phyloP scores from a whole-genome alignment of 1,140 invertebrate genomes.

The Pissodes strobi region DNA sequence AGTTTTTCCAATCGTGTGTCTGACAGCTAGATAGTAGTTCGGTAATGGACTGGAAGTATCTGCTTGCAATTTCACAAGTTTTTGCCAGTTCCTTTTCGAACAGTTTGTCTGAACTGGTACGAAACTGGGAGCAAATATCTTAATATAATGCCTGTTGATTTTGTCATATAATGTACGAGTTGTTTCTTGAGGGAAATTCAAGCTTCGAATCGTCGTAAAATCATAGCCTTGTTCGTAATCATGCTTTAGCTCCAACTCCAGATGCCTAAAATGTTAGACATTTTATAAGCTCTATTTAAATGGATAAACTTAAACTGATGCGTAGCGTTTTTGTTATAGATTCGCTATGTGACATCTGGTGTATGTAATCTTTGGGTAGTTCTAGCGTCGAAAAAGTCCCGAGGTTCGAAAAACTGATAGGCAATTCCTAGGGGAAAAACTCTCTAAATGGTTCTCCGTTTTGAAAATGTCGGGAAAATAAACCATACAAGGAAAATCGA shows the following conservation, averaged over 20 bases:
- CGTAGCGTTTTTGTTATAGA: too few species aligned
- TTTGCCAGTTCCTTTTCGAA: constrained; percentile 70
- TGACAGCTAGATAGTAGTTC: constrained; percentile 48
- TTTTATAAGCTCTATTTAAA: too few species aligned
- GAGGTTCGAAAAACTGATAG: too few species aligned
- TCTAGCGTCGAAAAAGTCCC: too few species aligned
- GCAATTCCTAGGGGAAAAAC: too few species aligned
- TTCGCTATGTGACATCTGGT: too few species aligned
- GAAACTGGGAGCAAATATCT: constrained; percentile 68
- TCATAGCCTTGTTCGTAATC: constrained; percentile 47
- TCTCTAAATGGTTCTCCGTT: too few species aligned
- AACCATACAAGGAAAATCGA: too few species aligned
- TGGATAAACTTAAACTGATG: too few species aligned
- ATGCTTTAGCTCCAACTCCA: constrained; percentile 17
- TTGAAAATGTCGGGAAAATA: too few species aligned
- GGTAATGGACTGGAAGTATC: constrained; percentile 19
- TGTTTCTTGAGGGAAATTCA: constrained; percentile 60
- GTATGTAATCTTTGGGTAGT: too few species aligned
- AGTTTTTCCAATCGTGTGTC: constrained; percentile 46
- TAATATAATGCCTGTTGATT: constrained; percentile 65
- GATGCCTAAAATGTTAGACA: constrained; percentile 22
- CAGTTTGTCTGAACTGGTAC: constrained; percentile 72
- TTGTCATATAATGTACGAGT: constrained; percentile 62
- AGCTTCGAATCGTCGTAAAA: constrained; percentile 47
- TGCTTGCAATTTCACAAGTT: constrained; percentile 68